phyloP scores from a whole-genome alignment of 2,888 invertebrate genomes.

The Deroplatys truncata region DNA sequence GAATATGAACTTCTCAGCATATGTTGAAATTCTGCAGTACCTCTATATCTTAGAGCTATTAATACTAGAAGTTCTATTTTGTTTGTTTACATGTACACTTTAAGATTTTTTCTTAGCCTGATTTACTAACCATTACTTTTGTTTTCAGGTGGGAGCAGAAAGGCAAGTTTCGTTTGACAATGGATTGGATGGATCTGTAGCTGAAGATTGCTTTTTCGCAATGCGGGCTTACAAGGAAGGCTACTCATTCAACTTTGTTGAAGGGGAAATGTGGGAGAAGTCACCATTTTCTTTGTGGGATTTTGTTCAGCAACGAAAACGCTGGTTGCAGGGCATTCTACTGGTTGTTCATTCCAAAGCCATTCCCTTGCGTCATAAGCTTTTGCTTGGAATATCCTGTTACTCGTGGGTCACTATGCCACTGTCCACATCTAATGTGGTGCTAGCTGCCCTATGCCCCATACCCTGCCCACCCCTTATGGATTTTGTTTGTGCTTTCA shows the following conservation, averaged over 20 bases:
- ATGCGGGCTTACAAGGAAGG: conserved; percentile 91
- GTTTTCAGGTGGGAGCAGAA: conserved; percentile 79
- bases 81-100: no score
- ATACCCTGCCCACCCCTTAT: conserved; percentile 79
- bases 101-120: not conserved
- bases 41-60: no score
- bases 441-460: conserved; percentile 80
- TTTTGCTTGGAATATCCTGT: conserved; percentile 80
- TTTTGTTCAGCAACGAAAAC: conserved; percentile 91
- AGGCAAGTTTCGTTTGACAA: conserved; percentile 91
- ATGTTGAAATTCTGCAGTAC: no score
- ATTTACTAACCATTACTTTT: not conserved
- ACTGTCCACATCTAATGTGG: conserved; percentile 82
- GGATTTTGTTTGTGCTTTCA: conserved; percentile 84
- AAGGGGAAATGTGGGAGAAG: conserved; percentile 99
- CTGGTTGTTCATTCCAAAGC: conserved; percentile 82
- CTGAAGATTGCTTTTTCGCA: conserved; percentile 95
- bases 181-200: conserved; percentile 94
- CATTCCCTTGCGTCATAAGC: conserved; percentile 74
- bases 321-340: conserved; percentile 92
- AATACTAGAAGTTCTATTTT: no score
- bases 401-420: conserved; percentile 97
- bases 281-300: conserved; percentile 93
- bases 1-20: no score
- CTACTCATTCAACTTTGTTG: conserved; percentile 90